Conservation (phyloP, 2,113 vertebrate species). For the Tyrannus savana region DNA sequence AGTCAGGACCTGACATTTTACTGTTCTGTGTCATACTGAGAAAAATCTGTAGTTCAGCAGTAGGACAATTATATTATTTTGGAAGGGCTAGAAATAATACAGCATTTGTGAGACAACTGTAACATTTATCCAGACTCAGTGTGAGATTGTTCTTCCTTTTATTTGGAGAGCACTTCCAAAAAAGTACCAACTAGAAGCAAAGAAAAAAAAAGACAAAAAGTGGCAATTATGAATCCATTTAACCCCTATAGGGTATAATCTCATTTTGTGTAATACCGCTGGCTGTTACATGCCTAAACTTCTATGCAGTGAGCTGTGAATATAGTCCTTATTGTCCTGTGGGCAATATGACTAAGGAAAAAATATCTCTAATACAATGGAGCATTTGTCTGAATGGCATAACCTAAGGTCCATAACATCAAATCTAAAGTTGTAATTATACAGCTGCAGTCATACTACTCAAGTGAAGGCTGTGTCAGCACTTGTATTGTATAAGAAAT, state of each 20-base stretch:
- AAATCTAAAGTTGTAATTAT: constrained; percentile 61
- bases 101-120: constrained; percentile 60
- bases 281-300: background rate
- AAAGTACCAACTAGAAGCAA: constrained; percentile 49
- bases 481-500: constrained; percentile 12
- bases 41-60: constrained; percentile 73
- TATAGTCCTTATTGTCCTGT: background rate
- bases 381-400: background rate
- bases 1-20: constrained; percentile 77
- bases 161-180: constrained; percentile 47
- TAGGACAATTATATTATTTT: constrained; percentile 59
- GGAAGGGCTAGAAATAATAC: constrained; percentile 61
- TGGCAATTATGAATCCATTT: constrained; percentile 43
- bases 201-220: background rate
- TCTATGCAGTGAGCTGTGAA: constrained; percentile 1
- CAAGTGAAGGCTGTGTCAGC: constrained; percentile 42
- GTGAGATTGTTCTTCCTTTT: constrained; percentile 62
- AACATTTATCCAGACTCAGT: constrained; percentile 55
- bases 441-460: constrained; percentile 49
- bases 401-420: constrained; percentile 34
- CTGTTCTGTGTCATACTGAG: constrained; percentile 73
- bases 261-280: background rate
- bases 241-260: constrained; percentile 21
- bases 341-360: constrained; percentile 28
- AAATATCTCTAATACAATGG: constrained; percentile 30